Evolutionary conservation across 2,113 vertebrate species (phyloP), one percentile per base, ranked within the genome.

Genomic region (Anhinga anhinga): DNA sequence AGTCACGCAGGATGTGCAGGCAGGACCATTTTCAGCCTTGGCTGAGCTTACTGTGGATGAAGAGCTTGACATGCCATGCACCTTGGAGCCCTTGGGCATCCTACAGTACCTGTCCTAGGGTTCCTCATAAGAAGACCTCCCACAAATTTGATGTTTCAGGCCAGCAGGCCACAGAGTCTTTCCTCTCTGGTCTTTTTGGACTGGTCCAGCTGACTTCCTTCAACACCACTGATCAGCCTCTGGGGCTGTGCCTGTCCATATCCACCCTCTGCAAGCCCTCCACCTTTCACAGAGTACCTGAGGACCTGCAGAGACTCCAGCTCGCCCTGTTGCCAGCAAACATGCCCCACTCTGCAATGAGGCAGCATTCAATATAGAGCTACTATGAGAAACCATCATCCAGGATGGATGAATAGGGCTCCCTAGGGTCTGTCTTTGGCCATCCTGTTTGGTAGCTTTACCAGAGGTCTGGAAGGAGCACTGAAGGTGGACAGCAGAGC

Each of bases 191-290:
- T 66, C 44, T n/a, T 56, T 49, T 25, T 40, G 56, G 36, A 29
- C 38, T 34, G 9, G 27, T 49, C 56, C 44, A 65, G 38, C 18
- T 55, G 70, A 20, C n/a, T 27, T 18, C 38, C 6, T 61, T 71
- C 26, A 36, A 58, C 61, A 67, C 9, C n/a, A 55, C 26, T 40
- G 65, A 47, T 16, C 16, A 13, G 19, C 5, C 15, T 69, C 15
- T 3, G 1, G 47, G 13, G 10, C 50, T 66, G 10, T 4, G 10
- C 15, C 45, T 30, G 2, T 62, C 36, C n/a, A 34, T 38, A 14
- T 8, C 4, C 22, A 49, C 15, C 21, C 58, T 10, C 65, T 59
- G 65, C 1, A 0, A 47, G 26, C 3, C 34, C 9, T 12, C 12
- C 5, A 0, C 11, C 52, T 52, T 36, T 21, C 15, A 65, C 11